Evolutionary conservation across 2,888 invertebrate species (phyloP).

Genomic region (Agrochola lychnidis): DNA sequence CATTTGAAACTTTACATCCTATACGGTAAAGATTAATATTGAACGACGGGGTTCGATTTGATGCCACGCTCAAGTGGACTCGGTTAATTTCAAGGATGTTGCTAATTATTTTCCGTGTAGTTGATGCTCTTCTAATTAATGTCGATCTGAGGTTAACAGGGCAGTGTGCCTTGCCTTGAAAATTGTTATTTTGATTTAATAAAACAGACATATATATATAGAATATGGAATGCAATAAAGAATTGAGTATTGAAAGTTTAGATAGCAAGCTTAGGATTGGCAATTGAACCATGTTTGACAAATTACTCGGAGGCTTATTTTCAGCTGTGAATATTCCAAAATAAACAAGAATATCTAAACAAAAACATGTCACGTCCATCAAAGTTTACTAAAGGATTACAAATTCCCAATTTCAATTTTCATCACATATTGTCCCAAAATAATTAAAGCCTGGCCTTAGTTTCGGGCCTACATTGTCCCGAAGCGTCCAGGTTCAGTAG

Average conservation of each 20-base stretch:
- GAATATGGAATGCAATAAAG: no score
- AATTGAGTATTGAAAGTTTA: not conserved
- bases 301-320: not conserved
- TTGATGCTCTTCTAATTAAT: slow-evolving; percentile 5
- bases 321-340: slow-evolving; percentile 6
- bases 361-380: slow-evolving; percentile 2
- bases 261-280: no score
- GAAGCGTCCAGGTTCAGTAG: slow-evolving; percentile 30
- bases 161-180: not conserved
- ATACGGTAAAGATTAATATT: slow-evolving; percentile 41
- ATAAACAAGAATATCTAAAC: slow-evolving; percentile 28
- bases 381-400: slow-evolving; percentile 17
- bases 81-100: slow-evolving; percentile 51
- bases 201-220: not conserved
- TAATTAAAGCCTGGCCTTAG: slow-evolving; percentile 33
- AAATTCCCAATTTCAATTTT: slow-evolving; percentile 39
- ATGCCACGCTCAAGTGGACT: slow-evolving; percentile 21
- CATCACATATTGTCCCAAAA: slow-evolving; percentile 29
- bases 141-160: not conserved
- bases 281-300: not conserved
- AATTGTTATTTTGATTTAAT: no score
- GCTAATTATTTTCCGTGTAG: slow-evolving; percentile 48
- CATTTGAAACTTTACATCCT: slow-evolving; percentile 36
- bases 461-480: slow-evolving; percentile 37
- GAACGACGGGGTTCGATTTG: not conserved